phyloP scores from a whole-genome alignment of 2,797 vertebrate genomes.

The Sylvia borin region DNA sequence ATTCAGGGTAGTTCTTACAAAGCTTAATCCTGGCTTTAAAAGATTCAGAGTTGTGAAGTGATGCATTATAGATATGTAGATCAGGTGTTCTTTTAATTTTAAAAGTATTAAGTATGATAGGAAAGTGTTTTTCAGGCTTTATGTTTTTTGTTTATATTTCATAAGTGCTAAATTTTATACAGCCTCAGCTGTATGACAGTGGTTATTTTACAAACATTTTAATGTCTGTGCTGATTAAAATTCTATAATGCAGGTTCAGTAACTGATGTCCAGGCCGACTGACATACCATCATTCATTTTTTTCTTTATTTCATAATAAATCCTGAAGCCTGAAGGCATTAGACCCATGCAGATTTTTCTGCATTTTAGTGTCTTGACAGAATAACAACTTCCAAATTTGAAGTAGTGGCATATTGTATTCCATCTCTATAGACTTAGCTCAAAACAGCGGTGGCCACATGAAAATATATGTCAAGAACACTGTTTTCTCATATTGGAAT shows the following conservation, averaged over 20 bases:
- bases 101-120: constrained; percentile 21
- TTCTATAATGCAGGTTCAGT: constrained; percentile 23
- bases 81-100: constrained; percentile 52
- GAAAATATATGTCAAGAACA: constrained; percentile 84
- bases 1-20: constrained; percentile 30
- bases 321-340: constrained; percentile 72
- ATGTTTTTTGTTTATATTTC: constrained; percentile 21
- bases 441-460: constrained; percentile 70
- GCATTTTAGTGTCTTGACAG: constrained; percentile 67
- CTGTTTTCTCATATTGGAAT: constrained; percentile 84
- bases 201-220: constrained; percentile 33
- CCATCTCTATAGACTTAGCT: constrained; percentile 69
- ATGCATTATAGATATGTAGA: constrained; percentile 37
- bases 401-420: constrained; percentile 67
- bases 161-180: neutral
- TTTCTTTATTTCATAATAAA: constrained; percentile 76
- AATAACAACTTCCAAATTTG: constrained; percentile 71
- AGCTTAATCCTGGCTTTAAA: constrained; percentile 63
- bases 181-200: neutral
- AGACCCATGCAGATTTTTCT: constrained; percentile 75
- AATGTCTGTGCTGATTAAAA: constrained; percentile 44
- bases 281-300: constrained; percentile 72
- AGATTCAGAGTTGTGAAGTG: constrained; percentile 41
- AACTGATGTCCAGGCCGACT: constrained; percentile 51
- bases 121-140: constrained; percentile 27